Evolutionary conservation across 2,888 invertebrate species (phyloP).

Genomic region (Cepaea hortensis): DNA sequence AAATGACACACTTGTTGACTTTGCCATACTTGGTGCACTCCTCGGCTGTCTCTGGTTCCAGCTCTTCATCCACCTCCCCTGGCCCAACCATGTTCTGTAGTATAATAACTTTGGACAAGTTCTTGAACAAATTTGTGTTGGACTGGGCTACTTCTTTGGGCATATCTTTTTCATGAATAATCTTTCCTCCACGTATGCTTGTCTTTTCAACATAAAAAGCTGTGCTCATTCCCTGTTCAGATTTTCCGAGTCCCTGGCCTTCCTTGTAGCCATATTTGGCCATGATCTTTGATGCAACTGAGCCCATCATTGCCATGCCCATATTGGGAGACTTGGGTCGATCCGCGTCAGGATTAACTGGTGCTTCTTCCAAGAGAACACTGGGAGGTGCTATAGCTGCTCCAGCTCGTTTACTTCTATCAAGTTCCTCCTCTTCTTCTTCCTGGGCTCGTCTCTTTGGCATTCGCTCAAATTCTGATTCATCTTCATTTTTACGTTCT

Average conservation of each 20-base stretch:
- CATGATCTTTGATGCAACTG: slow-evolving; percentile 91
- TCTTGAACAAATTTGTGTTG: slow-evolving; percentile 95
- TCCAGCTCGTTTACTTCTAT: too few relatives aligned
- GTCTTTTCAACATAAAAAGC: slow-evolving; percentile 95
- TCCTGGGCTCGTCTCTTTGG: too few relatives aligned
- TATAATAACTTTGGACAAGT: slow-evolving; percentile 90
- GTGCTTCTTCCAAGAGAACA: too few relatives aligned
- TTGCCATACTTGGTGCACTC: slow-evolving; percentile 99
- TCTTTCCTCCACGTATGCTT: slow-evolving; percentile 95
- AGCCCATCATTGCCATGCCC: slow-evolving; percentile 55
- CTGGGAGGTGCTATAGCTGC: too few relatives aligned
- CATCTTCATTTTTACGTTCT: slow-evolving; percentile 51
- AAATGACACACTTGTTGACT: slow-evolving; percentile 92
- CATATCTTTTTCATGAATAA: slow-evolving; percentile 96
- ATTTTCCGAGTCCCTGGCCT: slow-evolving; percentile 97
- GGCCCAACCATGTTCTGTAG: slow-evolving; percentile 97
- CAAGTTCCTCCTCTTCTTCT: too few relatives aligned
- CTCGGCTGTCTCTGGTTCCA: slow-evolving; percentile 98
- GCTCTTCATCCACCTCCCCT: slow-evolving; percentile 97
- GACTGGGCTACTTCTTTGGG: slow-evolving; percentile 68
- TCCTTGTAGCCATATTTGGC: slow-evolving; percentile 99
- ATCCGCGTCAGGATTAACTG: too few relatives aligned
- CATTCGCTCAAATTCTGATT: too few relatives aligned
- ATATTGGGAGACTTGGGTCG: too few relatives aligned
- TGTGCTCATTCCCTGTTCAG: slow-evolving; percentile 97